phyloP scores from a whole-genome alignment of 2,888 invertebrate species.

The Iselma pallidipennis region DNA sequence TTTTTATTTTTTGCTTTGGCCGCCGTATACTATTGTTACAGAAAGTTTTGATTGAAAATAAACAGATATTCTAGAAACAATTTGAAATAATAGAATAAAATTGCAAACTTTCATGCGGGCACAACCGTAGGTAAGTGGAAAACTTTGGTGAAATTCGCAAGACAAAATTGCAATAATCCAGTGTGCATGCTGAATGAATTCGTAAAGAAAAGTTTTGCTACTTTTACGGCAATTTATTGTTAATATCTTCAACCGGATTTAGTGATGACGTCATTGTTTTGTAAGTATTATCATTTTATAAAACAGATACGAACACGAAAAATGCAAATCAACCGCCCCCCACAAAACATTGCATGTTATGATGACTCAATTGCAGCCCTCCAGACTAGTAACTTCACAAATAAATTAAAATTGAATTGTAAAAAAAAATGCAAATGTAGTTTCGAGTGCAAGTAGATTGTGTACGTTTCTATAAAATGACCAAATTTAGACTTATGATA shows the following conservation, averaged over 20 bases:
- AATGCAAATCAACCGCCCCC: background rate
- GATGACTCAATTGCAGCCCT: background rate
- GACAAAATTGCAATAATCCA: slow-evolving; percentile 1
- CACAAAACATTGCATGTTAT: background rate
- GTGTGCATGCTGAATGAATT: background rate
- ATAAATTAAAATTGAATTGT: background rate
- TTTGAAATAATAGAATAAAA: slow-evolving; percentile 14
- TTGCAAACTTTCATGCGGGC: slow-evolving; percentile 15
- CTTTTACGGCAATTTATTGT: background rate
- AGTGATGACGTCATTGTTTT: background rate
- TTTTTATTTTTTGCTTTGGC: background rate
- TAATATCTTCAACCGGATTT: no score
- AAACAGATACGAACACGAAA: background rate
- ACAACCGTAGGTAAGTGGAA: slow-evolving; percentile 13
- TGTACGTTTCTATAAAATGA: no score
- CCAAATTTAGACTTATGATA: no score
- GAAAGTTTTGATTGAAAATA: slow-evolving; percentile 22
- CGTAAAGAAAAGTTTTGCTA: background rate
- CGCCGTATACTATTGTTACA: slow-evolving; percentile 2
- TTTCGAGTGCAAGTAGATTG: no score
- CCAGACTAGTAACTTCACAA: background rate
- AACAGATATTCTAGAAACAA: slow-evolving; percentile 19
- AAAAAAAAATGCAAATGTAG: no score
- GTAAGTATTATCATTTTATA: background rate
- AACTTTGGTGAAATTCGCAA: slow-evolving; percentile 5